A percentile compares a stretch with the other conserved stretches of the same genome.
These are phyloP conservation scores for Embiotoca jacksoni DNA, from an alignment of 2,113 vertebrate genomes.

Conservation along the genomic window DNA sequence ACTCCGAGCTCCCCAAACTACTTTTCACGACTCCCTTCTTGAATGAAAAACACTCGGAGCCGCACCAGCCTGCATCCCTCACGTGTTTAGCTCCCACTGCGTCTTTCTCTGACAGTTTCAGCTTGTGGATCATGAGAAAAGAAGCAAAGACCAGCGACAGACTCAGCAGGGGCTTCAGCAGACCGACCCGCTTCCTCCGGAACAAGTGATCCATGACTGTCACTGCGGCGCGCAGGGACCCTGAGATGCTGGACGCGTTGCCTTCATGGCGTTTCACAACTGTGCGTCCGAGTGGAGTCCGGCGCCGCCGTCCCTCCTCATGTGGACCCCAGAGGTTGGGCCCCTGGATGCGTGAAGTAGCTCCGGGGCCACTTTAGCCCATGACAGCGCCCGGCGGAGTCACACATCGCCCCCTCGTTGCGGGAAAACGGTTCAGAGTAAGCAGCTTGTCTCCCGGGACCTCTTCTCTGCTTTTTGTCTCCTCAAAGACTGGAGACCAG, in stretches of 20 bases:
- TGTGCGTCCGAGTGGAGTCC: slow-evolving; percentile 6
- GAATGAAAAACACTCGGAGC: slow-evolving; percentile 57
- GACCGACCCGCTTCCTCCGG: slow-evolving; percentile 76
- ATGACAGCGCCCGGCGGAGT: slow-evolving; percentile 8
- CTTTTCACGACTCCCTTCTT: slow-evolving; percentile 41
- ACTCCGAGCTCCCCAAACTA: slow-evolving; percentile 10
- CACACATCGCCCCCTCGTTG: background rate
- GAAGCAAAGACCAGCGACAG: slow-evolving; percentile 81
- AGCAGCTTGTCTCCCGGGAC: background rate
- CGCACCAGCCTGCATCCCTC: slow-evolving; percentile 61
- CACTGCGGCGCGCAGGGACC: slow-evolving; percentile 28
- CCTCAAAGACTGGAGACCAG: slow-evolving; percentile 18
- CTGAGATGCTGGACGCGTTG: slow-evolving; percentile 23
- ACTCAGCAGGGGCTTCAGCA: slow-evolving; percentile 84
- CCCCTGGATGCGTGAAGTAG: slow-evolving; percentile 8
- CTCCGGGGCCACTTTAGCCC: slow-evolving; percentile 37
- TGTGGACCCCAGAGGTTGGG: slow-evolving; percentile 4
- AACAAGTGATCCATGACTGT: slow-evolving; percentile 82
- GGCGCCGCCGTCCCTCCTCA: slow-evolving; percentile 5
- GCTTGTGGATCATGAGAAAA: slow-evolving; percentile 84
- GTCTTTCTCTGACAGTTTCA: slow-evolving; percentile 81
- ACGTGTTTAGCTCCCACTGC: slow-evolving; percentile 38
- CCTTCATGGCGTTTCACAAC: slow-evolving; percentile 57
- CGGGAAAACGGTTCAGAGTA: background rate
- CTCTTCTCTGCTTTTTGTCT: background rate